A percentile compares a stretch with the other conserved stretches of the same genome.
These are phyloP conservation scores for Eupithecia subfuscata DNA, from an alignment of 2,888 invertebrate species.

Conservation along the genomic window DNA sequence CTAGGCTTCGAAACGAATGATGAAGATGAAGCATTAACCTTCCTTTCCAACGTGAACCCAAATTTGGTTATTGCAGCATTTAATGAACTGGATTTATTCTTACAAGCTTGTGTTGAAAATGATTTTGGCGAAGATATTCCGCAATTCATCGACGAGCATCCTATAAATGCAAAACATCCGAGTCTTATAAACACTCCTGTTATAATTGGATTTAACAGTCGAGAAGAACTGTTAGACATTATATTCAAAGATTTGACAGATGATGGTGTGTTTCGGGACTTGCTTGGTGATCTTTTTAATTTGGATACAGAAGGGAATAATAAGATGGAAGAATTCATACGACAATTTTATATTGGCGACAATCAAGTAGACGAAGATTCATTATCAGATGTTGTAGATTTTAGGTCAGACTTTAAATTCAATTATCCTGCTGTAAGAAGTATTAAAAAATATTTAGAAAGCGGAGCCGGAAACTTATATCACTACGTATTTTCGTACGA, in stretches of 20 bases:
- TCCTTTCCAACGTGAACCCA: constrained; percentile 40
- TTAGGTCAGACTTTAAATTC: constrained; percentile 39
- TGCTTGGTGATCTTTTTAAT: constrained; percentile 16
- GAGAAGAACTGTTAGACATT: constrained; percentile 23
- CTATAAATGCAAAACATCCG: constrained; percentile 34
- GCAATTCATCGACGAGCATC: constrained; percentile 39
- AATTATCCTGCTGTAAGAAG: constrained; percentile 32
- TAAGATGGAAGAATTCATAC: constrained; percentile 24
- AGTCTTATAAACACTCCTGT: constrained; percentile 33
- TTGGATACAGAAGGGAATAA: constrained; percentile 22
- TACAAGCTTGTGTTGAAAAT: constrained; percentile 43
- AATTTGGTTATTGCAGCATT: constrained; percentile 32
- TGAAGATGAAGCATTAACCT: constrained; percentile 47
- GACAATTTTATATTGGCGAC: constrained; percentile 42
- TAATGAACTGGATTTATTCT: constrained; percentile 28
- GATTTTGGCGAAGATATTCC: constrained; percentile 34
- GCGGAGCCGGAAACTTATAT: constrained; percentile 32
- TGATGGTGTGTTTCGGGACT: constrained; percentile 16
- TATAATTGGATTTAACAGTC: constrained; percentile 31
- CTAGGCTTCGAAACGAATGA: constrained; percentile 50
- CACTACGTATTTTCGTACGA: constrained; percentile 42
- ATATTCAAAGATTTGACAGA: constrained; percentile 26
- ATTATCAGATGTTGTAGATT: constrained; percentile 29
- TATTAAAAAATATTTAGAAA: constrained; percentile 33
- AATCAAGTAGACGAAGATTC: constrained; percentile 26